These are phyloP conservation scores for Scalopus aquaticus DNA, from an alignment of 2,113 vertebrate genomes.

Conservation along the genomic window DNA sequence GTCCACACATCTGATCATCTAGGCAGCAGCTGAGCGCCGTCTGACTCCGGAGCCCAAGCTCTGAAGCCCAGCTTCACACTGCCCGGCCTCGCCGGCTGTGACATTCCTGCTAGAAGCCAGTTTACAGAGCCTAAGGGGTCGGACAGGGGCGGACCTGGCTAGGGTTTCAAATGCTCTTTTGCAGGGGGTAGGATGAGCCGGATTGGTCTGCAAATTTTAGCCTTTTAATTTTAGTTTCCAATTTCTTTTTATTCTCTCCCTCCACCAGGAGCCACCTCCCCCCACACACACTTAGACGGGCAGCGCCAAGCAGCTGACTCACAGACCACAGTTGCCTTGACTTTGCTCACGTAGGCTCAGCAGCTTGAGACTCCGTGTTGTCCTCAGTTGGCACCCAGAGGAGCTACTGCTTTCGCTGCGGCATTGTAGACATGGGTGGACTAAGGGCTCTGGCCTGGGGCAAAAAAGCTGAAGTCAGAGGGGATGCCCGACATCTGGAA, in stretches of 20 bases:
- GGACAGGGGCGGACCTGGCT: neutral
- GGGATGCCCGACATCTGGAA: neutral
- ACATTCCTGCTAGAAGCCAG: slow-evolving; percentile 33
- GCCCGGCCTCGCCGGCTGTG: neutral
- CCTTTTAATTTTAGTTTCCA: slow-evolving; percentile 50
- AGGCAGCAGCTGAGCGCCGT: neutral
- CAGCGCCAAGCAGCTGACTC: slow-evolving; percentile 60
- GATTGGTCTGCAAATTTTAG: slow-evolving; percentile 43
- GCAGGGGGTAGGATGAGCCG: neutral
- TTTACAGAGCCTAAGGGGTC: slow-evolving; percentile 17
- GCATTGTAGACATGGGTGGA: neutral
- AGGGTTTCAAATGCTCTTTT: slow-evolving; percentile 51
- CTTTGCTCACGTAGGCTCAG: slow-evolving; percentile 57
- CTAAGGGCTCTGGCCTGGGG: neutral
- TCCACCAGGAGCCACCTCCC: slow-evolving; percentile 44
- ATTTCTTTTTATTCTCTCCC: slow-evolving; percentile 35
- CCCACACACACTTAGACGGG: neutral
- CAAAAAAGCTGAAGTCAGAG: neutral
- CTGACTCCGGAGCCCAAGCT: neutral
- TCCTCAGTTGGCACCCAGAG: slow-evolving; percentile 38
- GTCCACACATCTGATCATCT: neutral
- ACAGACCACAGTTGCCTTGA: slow-evolving; percentile 35
- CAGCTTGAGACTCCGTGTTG: neutral
- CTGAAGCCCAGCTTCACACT: neutral
- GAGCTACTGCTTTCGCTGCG: neutral